Base-by-base conservation (phyloP, 2,113 vertebrate species). In the Apodemus sylvaticus region DNA sequence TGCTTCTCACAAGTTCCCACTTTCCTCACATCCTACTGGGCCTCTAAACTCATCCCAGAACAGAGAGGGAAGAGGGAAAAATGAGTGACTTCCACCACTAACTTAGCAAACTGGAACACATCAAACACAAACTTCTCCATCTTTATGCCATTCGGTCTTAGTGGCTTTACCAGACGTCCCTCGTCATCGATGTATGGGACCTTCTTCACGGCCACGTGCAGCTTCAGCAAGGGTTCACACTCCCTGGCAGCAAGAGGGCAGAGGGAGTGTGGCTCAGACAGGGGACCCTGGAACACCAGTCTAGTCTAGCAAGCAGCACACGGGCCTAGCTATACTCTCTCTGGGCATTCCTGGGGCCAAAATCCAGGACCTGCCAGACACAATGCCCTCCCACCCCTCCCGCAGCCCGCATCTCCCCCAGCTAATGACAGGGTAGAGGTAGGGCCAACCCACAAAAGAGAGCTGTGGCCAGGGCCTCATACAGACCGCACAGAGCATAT, bases 91-190 rank as follows among this genome's bases (percentile, higher is more conserved):
- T 93, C 95, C 81, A 13, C 77, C 97, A 98, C 98, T 98, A 94
- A 99, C 99, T 99, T 99, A 89, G 99, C 99, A 96, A 99, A 99
- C 79, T 98, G 99, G 97, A 99, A 99, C 96, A 99, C 99, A 26
- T 99, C 99, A 97, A 99, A 99, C 93, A 99, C 99, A 98, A 99
- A 99, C 97, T 99, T 99, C 99, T 99, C 99, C 99, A 99, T 99
- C 99, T 99, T 99, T 90, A 99, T 99, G 86, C 99, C 99, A 0
- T 99, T 99, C 0, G 99, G 99, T 96, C 98, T 98, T 86, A 97
- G 98, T 0, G 99, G 99, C 96, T 99, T 99, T 86, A 99, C 99
- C 94, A 97, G 98, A 86, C 98, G 98, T n/a, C 99, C 99, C 60
- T 98, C 98, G 31, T 98, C 89, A 36, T 99, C 99, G 97, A 99